These are phyloP conservation scores for Conomelus anceps DNA, from an alignment of 2,888 invertebrate species.

Conservation along the genomic window DNA sequence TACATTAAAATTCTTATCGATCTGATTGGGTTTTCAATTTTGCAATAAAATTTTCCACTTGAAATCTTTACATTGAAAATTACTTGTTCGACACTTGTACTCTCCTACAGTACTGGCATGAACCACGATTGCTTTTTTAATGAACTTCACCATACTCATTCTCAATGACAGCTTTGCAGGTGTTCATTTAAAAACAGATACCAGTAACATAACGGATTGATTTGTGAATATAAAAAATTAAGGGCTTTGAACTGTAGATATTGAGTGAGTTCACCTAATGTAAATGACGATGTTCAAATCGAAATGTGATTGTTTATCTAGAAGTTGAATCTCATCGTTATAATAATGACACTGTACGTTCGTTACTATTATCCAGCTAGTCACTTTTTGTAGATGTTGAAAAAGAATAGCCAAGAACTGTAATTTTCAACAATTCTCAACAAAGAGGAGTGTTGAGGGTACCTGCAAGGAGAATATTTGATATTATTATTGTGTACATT, in stretches of 20 bases:
- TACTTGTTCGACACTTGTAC: too few species aligned
- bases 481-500: not conserved
- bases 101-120: too few species aligned
- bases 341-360: not conserved
- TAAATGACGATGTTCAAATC: not conserved
- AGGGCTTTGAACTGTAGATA: not conserved
- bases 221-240: not conserved
- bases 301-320: not conserved
- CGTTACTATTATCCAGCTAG: not conserved
- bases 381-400: not conserved
- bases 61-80: too few species aligned
- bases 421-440: not conserved
- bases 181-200: not conserved
- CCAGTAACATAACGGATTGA: not conserved
- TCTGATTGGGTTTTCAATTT: too few species aligned
- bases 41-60: too few species aligned
- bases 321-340: not conserved
- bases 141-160: not conserved
- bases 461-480: not conserved
- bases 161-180: not conserved
- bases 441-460: not conserved
- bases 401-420: too few species aligned
- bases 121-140: too few species aligned
- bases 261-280: not conserved
- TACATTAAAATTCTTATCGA: too few species aligned